These are phyloP conservation scores for Sylvia borin DNA, from an alignment of 2,797 vertebrate species.

Conservation along the genomic window DNA sequence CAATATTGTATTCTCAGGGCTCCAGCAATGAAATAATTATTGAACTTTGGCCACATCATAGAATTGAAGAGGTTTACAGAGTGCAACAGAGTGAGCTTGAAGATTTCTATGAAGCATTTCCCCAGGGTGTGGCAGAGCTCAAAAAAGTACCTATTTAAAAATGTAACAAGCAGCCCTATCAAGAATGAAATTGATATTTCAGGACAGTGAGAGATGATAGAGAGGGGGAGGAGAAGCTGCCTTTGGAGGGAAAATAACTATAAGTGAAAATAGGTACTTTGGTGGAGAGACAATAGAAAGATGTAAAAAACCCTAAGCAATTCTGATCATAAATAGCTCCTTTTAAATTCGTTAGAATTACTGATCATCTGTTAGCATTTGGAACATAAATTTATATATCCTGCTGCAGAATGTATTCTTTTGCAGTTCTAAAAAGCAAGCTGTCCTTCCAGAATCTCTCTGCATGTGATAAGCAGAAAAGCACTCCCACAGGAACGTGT, in stretches of 20 bases:
- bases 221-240: not conserved
- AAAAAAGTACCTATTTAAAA: not conserved
- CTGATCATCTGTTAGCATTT: not conserved
- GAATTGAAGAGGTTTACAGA: not conserved
- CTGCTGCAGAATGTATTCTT: not conserved
- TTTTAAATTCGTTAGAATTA: not conserved
- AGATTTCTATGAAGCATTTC: not conserved
- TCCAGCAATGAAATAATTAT: not conserved
- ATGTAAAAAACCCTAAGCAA: not conserved
- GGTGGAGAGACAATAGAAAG: not conserved
- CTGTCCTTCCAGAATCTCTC: constrained; percentile 7
- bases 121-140: not conserved
- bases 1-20: not conserved
- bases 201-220: not conserved
- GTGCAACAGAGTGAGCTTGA: not conserved
- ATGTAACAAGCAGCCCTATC: not conserved
- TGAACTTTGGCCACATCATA: fast-evolving
- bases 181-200: not conserved
- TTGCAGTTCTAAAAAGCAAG: constrained; percentile 30
- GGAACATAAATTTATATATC: constrained; percentile 36
- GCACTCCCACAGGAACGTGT: constrained; percentile 23
- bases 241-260: not conserved
- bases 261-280: not conserved
- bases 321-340: not conserved
- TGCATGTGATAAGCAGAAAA: not conserved